A percentile compares a stretch with the other conserved stretches of the same genome.
Evolutionary conservation across 2,113 vertebrate species (phyloP).

Genomic region (Chamaetylas fuelleborni): DNA sequence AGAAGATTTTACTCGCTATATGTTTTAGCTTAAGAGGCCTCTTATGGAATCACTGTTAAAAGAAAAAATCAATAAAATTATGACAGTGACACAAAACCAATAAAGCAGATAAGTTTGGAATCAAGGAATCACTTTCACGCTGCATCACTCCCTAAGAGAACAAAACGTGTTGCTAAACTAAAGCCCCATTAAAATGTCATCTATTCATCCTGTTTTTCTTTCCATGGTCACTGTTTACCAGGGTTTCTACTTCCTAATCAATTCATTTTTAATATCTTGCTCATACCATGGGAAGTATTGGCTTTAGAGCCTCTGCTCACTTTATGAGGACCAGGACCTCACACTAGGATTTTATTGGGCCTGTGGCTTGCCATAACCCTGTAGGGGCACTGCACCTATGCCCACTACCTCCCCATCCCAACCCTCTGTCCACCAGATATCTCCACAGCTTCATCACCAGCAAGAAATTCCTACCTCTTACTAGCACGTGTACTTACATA

Average conservation of each 20-base stretch:
- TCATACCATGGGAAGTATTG: neutral
- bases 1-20: neutral
- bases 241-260: neutral
- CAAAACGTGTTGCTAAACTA: neutral
- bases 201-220: neutral
- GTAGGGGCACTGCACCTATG: neutral
- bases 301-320: neutral
- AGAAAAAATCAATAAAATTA: neutral
- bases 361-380: neutral
- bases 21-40: neutral
- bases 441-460: neutral
- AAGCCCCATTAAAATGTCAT: neutral
- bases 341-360: neutral
- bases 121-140: neutral
- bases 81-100: constrained; percentile 2
- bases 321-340: neutral
- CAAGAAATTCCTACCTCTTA: neutral
- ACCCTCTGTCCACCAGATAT: neutral
- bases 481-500: neutral
- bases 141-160: neutral
- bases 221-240: neutral
- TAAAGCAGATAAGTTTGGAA: neutral
- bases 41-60: neutral
- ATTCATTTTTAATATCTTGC: neutral
- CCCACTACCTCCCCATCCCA: neutral